Conservation (phyloP, 2,888 invertebrate genomes). For the Petrophora chlorosata region DNA sequence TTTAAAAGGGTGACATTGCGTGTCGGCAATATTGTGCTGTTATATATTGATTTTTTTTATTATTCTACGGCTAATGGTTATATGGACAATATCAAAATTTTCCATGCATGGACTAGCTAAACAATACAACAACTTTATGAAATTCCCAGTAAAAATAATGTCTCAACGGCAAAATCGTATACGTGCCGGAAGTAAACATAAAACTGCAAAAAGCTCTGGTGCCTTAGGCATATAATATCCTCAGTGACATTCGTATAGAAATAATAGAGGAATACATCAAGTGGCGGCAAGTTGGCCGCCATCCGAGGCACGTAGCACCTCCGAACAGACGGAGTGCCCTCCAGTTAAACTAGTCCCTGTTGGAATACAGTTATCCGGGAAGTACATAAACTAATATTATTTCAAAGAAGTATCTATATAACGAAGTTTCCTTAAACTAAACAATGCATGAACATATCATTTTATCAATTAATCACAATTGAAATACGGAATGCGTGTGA, state of each 20-base stretch:
- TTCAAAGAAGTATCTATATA: neutral
- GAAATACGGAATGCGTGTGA: too few species aligned
- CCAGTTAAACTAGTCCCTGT: conserved; percentile 43
- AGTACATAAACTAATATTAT: neutral
- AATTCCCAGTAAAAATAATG: neutral
- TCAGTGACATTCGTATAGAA: conserved; percentile 6
- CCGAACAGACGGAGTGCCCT: conserved; percentile 50
- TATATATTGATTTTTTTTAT: neutral
- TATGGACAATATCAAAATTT: too few species aligned
- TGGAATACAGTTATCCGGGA: conserved; percentile 6
- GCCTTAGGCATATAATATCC: neutral
- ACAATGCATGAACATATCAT: too few species aligned
- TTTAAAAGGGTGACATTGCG: conserved; percentile 24
- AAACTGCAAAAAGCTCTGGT: neutral
- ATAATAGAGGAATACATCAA: conserved; percentile 15
- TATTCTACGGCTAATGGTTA: too few species aligned
- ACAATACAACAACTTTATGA: too few species aligned
- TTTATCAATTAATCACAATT: too few species aligned
- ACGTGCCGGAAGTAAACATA: too few species aligned
- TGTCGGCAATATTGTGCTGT: conserved; percentile 5
- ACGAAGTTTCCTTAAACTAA: neutral
- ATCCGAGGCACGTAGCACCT: conserved; percentile 71
- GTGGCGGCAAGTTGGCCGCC: conserved; percentile 54
- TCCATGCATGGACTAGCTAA: too few species aligned
- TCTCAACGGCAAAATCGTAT: too few species aligned